Conservation (phyloP, 1,140 invertebrate genomes). For the Leptopilina boulardi region DNA sequence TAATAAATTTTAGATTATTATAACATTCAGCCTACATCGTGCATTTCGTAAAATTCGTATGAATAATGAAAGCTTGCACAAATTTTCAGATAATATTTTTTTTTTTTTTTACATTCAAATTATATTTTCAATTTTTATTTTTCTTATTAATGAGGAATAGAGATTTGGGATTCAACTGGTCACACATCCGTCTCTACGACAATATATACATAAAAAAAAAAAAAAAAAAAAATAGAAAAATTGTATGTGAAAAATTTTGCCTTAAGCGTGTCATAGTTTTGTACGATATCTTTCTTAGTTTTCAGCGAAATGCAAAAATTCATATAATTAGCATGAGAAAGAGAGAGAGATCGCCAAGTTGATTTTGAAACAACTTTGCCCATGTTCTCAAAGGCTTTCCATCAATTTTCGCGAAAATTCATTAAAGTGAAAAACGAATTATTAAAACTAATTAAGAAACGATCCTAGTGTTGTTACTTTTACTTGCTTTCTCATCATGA, state of each 20-base stretch:
- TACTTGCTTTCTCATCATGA: slow-evolving; percentile 59
- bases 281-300: slow-evolving; percentile 25
- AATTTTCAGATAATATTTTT: too few relatives aligned
- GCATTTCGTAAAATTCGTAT: slow-evolving; percentile 63
- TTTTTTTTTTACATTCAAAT: too few relatives aligned
- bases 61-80: slow-evolving; percentile 56
- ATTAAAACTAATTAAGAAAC: slow-evolving; percentile 57
- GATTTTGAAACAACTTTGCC: not conserved
- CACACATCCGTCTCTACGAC: slow-evolving; percentile 26
- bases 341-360: slow-evolving; percentile 13
- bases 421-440: slow-evolving; percentile 49
- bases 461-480: slow-evolving; percentile 61
- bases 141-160: not conserved
- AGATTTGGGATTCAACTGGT: slow-evolving; percentile 22
- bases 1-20: slow-evolving; percentile 7
- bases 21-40: slow-evolving; percentile 53
- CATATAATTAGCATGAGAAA: not conserved
- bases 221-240: slow-evolving; percentile 6
- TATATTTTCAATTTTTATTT: not conserved
- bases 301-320: not conserved
- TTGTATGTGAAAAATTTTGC: slow-evolving; percentile 24
- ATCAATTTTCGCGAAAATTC: slow-evolving; percentile 27
- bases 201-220: not conserved
- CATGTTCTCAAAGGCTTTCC: not conserved
- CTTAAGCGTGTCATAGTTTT: slow-evolving; percentile 32